Evolutionary conservation across 1,140 invertebrate genomes (phyloP), one percentile per base, ranked within the genome.

Genomic region (Drosophila cardini): DNA sequence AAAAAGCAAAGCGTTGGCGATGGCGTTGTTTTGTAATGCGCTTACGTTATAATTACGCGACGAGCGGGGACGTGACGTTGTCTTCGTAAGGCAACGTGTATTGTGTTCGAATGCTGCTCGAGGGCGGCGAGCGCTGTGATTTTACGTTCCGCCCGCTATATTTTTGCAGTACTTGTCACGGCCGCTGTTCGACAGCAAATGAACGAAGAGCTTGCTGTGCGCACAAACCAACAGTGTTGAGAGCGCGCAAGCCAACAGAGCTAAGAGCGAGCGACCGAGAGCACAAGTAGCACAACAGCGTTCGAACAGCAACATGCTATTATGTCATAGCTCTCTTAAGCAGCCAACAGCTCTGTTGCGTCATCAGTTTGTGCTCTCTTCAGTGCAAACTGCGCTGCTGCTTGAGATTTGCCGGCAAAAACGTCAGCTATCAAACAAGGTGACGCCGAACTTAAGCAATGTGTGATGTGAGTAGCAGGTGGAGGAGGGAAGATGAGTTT

Each of bases 101-200:
- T n/a, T n/a, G 21, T 4, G 73, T 84, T 84, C 67, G 62, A 56
- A 40, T 78, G 57, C 43, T 65, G 45, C 71, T 82, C 42, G 46
- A 46, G 40, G 55, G 63, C 63, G 63, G 46, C 62, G 36, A 56
- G 70, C 63, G 58, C 21, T 74, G 63, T 73, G 38, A 76, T 52
- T 61, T 16, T 7, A 8, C 57, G 71, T 71, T 79, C 52, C 58
- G 73, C 72, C 62, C 76, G 21, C 21, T 26, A 46, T 34, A 16
- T 40, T 61, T 45, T 67, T 61, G 80, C 80, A 76, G 81, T 76
- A 85, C 81, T 78, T 85, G 73, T 70, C 80, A 84, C 80, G 80
- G 80, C 82, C 81, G 81, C 77, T 85, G 81, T 72, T 81, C 60
- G 71, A 77, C 77, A 84, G 81, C 69, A 76, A 84, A 74, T 84